Evolutionary conservation across 23 tunicate genomes (phyloP).

Genomic region (Trididemnum miniatum): DNA sequence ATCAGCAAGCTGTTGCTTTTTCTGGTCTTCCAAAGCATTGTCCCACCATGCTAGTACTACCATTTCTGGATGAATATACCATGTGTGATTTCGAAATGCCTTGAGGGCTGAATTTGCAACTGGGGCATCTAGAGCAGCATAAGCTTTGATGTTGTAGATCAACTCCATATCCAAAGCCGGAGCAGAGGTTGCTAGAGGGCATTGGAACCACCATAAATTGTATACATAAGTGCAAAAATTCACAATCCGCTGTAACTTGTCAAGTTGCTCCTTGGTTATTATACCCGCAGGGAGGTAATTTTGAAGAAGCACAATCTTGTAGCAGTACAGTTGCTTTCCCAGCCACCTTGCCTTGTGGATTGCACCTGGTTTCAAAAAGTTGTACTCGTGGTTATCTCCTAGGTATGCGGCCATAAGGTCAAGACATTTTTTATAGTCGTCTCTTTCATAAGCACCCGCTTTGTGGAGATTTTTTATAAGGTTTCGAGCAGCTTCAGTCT

Average conservation of each 20-base stretch:
- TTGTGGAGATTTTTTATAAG: neutral
- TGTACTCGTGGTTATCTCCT: neutral
- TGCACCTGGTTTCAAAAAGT: neutral
- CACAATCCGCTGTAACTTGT: neutral
- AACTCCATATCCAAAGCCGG: neutral
- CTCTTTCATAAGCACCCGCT: neutral
- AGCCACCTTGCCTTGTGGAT: neutral
- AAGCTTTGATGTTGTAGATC: neutral
- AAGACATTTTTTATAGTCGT: neutral
- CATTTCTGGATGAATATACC: neutral
- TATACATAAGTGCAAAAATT: neutral
- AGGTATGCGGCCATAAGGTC: neutral
- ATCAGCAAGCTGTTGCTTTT: neutral
- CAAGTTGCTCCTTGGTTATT: neutral
- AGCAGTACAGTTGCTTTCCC: neutral
- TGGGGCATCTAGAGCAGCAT: neutral
- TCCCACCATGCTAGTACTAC: neutral
- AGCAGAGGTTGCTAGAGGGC: neutral
- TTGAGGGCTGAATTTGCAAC: neutral
- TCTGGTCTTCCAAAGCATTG: neutral
- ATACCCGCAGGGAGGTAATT: neutral
- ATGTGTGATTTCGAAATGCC: neutral
- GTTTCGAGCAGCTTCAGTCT: neutral
- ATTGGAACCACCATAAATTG: neutral
- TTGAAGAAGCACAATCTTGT: neutral